A percentile compares a stretch with the other conserved stretches of the same genome.
Conservation (phyloP, 2,797 vertebrate genomes). For the Phylloscopus collybita region DNA sequence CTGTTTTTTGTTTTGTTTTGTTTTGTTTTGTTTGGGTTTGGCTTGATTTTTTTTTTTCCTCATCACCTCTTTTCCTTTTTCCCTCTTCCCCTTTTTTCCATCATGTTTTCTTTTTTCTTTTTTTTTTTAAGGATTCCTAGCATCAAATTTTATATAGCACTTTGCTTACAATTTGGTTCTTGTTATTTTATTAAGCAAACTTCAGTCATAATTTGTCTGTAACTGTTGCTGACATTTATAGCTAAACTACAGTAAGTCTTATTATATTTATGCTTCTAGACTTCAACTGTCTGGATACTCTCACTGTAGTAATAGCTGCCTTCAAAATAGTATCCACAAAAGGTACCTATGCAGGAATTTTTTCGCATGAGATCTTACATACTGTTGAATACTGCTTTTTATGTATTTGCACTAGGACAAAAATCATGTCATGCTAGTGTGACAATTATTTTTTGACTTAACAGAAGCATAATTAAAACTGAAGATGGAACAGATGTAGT, state of each 20-base stretch:
- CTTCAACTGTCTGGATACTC: not conserved
- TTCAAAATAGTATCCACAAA: not conserved
- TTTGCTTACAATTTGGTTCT: not conserved
- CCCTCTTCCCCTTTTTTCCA: not conserved
- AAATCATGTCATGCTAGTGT: not conserved
- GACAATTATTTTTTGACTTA: not conserved
- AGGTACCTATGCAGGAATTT: not conserved
- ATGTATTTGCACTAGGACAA: not conserved
- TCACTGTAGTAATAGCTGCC: not conserved
- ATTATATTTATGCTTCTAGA: not conserved
- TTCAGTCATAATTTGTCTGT: not conserved
- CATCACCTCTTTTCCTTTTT: rapidly evolving
- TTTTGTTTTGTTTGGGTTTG: not conserved
- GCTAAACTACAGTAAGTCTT: not conserved
- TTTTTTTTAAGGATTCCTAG: not conserved
- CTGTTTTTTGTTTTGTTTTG: not conserved
- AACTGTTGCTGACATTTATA: not conserved
- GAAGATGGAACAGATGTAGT: not conserved
- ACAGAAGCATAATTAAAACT: not conserved
- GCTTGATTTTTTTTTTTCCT: not conserved
- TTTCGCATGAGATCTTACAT: not conserved
- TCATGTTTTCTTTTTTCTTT: not conserved
- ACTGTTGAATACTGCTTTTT: not conserved
- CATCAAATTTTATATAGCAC: not conserved
- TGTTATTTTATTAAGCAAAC: constrained; percentile 26